Evolutionary conservation across 92 coral and sea anemone species (phyloP), one percentile per base, ranked within the genome.

Genomic region (Epizoanthus scotinus): DNA sequence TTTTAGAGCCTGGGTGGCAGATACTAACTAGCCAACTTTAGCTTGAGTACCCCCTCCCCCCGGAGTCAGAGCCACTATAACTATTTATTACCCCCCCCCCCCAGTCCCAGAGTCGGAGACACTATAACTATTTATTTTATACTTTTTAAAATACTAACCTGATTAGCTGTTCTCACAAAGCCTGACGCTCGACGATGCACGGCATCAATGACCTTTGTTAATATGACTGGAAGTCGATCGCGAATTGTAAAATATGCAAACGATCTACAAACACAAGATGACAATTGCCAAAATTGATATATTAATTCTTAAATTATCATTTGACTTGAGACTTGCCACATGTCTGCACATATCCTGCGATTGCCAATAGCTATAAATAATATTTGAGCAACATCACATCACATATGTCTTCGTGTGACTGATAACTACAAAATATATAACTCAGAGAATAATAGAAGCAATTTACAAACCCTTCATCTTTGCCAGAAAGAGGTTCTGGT

Each of bases 241-340:
- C 95, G 90, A 18, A 95, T 94, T 26, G 99, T 93, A 19, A 91
- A 89, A 74, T 90, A 95, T 40, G 98, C 99, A 86, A 93, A 95
- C 20, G 99, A 93, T 65, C 99, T 95, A 44, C 12, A 77, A 58
- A 84, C 20, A 38, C 34, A 62, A 78, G 18, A 72, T 27, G 13
- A 22, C 44, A 29, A 34, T 3, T 19, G 47, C 8, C 17, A 62
- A 28, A 18, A 22, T 8, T 0, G 6, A 59, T 21, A 20, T 22
- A 58, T 26, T 26, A 2, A 18, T 8, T 31, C 4, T 31, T n/a
- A n/a, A n/a, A n/a, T n/a, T n/a, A n/a, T n/a, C n/a, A n/a, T n/a
- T n/a, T n/a, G n/a, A n/a, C n/a, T n/a, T n/a, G n/a, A 5, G 44
- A 40, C 8, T 2, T 40, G 44, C 8, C 44, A 40, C 44, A 40